phyloP scores from a whole-genome alignment of 1,140 invertebrate genomes.

The Diploscapter pachys region DNA sequence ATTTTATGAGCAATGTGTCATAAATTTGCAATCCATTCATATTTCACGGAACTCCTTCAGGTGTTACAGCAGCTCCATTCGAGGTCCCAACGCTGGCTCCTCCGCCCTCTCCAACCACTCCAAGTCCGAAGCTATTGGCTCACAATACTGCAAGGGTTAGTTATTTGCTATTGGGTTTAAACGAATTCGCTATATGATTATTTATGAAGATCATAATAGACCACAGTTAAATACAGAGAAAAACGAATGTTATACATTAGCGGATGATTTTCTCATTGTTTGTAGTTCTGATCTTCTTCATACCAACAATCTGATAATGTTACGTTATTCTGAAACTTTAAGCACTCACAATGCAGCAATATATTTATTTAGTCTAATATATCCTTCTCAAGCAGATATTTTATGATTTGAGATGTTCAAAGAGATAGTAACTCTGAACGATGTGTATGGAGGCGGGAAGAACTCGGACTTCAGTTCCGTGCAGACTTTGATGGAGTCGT shows the following conservation, averaged over 20 bases:
- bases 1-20: too few relatives aligned
- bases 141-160: constrained; percentile 30
- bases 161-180: background rate
- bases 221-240: too few relatives aligned
- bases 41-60: too few relatives aligned
- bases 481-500: constrained; percentile 33
- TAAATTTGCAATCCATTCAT: too few relatives aligned
- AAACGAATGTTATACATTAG: background rate
- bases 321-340: background rate
- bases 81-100: constrained; percentile 12
- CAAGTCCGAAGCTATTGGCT: constrained; percentile 24
- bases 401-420: constrained; percentile 20
- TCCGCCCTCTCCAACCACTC: constrained; percentile 1
- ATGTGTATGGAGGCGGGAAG: constrained; percentile 13
- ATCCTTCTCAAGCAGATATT: background rate
- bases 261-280: background rate
- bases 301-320: background rate
- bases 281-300: background rate
- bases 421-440: constrained; percentile 29
- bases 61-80: too few relatives aligned
- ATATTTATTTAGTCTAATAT: background rate
- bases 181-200: too few relatives aligned
- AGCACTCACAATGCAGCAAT: background rate
- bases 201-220: too few relatives aligned
- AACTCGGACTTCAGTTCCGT: constrained; percentile 21